Conservation (phyloP, 2,797 vertebrate genomes). For the Falco rusticolus region DNA sequence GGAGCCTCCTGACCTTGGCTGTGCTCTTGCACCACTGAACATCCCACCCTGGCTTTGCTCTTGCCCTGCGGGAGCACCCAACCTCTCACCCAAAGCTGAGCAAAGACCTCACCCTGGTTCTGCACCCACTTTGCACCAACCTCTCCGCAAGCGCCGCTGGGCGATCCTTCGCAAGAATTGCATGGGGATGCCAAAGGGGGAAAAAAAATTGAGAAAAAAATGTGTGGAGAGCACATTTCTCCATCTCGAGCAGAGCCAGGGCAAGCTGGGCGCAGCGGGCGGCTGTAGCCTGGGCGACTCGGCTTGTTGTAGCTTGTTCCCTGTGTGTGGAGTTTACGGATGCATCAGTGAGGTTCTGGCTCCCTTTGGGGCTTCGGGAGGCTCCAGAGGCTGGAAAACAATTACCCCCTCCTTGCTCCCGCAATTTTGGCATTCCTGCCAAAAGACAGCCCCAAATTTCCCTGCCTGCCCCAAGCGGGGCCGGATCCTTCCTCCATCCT, state of each 20-base stretch:
- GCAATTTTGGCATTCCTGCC: background rate
- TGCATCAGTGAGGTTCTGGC: background rate
- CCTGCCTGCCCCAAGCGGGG: background rate
- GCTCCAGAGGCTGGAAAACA: background rate
- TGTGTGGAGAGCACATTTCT: background rate
- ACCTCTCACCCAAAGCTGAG: background rate
- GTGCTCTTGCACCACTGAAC: background rate
- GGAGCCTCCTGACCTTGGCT: too few relatives aligned
- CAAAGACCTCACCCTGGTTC: rapidly evolving
- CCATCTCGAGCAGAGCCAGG: background rate
- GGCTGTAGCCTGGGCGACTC: background rate
- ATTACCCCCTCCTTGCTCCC: background rate
- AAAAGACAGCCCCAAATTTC: background rate
- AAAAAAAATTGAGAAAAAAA: rapidly evolving
- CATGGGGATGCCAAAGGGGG: background rate
- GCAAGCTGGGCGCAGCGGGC: background rate
- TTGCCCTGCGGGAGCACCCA: background rate
- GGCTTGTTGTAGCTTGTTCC: slow-evolving; percentile 8
- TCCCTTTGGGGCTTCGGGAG: background rate
- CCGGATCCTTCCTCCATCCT: background rate
- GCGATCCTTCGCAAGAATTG: background rate
- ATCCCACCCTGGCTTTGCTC: too few relatives aligned
- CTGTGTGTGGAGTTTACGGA: background rate
- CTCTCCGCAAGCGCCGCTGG: background rate
- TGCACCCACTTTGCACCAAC: background rate